A percentile compares a stretch with the other conserved stretches of the same genome.
Conservation (phyloP, 2,888 invertebrate genomes). For the Andrena trimmerana region DNA sequence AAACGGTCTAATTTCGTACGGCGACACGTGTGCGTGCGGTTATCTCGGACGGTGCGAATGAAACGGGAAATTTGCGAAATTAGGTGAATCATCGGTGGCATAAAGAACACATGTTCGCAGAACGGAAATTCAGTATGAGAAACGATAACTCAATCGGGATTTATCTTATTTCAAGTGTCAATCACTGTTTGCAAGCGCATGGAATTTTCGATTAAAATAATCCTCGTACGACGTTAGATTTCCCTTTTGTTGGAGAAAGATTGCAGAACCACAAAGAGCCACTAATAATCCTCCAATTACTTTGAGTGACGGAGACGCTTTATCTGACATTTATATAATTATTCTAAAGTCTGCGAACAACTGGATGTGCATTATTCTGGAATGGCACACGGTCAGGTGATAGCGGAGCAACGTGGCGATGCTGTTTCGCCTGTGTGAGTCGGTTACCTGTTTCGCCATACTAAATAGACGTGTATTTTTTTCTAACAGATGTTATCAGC, state of each 20-base stretch:
- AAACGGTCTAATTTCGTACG: conserved; percentile 35
- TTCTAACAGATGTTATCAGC: conserved; percentile 6
- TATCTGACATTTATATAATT: not conserved
- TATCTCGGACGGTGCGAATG: conserved; percentile 20
- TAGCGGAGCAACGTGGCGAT: not conserved
- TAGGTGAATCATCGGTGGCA: conserved; percentile 10
- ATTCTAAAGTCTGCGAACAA: not conserved
- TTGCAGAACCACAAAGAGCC: no score
- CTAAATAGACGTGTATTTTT: not conserved
- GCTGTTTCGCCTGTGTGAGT: not conserved
- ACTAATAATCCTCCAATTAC: no score
- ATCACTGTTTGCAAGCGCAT: no score
- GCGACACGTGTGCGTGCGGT: conserved; percentile 19
- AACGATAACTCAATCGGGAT: not conserved
- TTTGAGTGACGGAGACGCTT: no score
- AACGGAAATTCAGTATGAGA: not conserved
- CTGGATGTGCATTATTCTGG: not conserved
- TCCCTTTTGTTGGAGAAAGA: no score
- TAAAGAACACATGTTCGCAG: conserved; percentile 4
- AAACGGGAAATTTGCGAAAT: conserved; percentile 21
- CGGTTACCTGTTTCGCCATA: not conserved
- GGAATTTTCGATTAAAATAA: no score
- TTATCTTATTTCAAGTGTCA: not conserved
- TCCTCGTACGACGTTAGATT: no score
- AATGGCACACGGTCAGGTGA: not conserved